Evolutionary conservation across 2,113 vertebrate species (phyloP), one percentile per base, ranked within the genome.

Genomic region (Mormyrus iriodes): DNA sequence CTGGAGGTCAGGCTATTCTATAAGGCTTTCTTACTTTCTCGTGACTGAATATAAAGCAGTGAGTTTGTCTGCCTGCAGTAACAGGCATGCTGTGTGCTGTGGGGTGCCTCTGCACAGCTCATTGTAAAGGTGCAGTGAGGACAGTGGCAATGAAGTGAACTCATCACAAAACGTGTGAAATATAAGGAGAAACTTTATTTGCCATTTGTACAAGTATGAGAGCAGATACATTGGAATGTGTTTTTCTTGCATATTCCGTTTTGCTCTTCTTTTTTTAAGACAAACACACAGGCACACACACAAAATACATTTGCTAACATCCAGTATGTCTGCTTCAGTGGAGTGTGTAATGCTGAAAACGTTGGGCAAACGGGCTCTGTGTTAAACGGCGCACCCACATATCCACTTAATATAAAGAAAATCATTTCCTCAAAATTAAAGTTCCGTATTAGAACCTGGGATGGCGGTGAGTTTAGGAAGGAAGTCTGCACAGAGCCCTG

Each of bases 351-450:
- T 31, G 61, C n/a, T 65, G 61, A 27, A 65, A 65, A 65, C 61
- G 3, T n/a, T 39, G 1, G 31, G 15, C 13, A 39, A 69, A 73
- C 35, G 35, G 69, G 1, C 31, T 73, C 31, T 73, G 69, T 39
- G 15, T 19, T 35, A 76, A 76, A 76, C 61, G 10, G 9, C 17
- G 31, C 17, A 19, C 17, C 73, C 73, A 79, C 69, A 12, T 76
- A 76, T 35, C 69, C 69, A 76, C 35, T 79, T 79, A 79, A 79
- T 79, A 42, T 79, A 79, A 17, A 76, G 73, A 76, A 76, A 76
- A 76, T 27, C 3, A 10, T 27, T 65, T 65, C 61, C 61, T 76
- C 12, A 39, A 17, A 76, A 76, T 76, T n/a, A 31, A 76, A 76
- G 15, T 76, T 35, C 31, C 1, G 31, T 76, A 7, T 39, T 76